phyloP scores from a whole-genome alignment of 2,888 invertebrate genomes.

The Hirtodrosophila trivittata region DNA sequence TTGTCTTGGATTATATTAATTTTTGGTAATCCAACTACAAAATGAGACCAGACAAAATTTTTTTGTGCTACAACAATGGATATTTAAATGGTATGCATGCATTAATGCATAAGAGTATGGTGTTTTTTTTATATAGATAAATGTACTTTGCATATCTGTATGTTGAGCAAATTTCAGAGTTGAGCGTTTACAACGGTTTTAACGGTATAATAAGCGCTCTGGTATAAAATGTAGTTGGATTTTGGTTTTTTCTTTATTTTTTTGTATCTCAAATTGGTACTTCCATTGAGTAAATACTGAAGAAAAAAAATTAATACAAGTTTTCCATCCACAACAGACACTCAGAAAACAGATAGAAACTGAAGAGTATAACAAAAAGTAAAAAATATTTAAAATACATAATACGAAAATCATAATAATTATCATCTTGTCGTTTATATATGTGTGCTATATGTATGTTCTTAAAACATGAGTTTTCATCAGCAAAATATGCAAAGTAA shows the following conservation, averaged over 20 bases:
- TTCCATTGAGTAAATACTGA: conserved; percentile 17
- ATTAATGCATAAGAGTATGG: too few species aligned
- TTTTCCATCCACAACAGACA: conserved; percentile 46
- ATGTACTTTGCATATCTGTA: not conserved
- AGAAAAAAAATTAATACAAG: conserved; percentile 7
- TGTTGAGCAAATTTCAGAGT: conserved; percentile 3
- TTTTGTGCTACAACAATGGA: conserved; percentile 1
- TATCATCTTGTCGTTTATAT: conserved; percentile 54
- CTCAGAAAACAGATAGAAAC: conserved; percentile 1
- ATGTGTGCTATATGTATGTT: conserved; percentile 54
- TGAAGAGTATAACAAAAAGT: conserved; percentile 3
- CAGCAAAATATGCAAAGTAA: conserved; percentile 39
- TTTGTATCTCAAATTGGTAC: conserved; percentile 25
- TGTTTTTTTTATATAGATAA: too few species aligned
- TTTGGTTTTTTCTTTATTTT: conserved; percentile 15
- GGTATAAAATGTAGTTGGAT: conserved; percentile 15
- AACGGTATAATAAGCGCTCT: not conserved
- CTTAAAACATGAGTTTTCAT: conserved; percentile 40
- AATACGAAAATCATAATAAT: conserved; percentile 37
- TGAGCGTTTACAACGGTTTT: not conserved
- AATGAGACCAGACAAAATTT: not conserved
- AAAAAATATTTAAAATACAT: conserved; percentile 20
- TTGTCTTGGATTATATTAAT: not conserved
- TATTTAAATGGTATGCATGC: not conserved
- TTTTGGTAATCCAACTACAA: conserved; percentile 8